Evolutionary conservation across 2,888 invertebrate genomes (phyloP).

Genomic region (Lottia gigantea): DNA sequence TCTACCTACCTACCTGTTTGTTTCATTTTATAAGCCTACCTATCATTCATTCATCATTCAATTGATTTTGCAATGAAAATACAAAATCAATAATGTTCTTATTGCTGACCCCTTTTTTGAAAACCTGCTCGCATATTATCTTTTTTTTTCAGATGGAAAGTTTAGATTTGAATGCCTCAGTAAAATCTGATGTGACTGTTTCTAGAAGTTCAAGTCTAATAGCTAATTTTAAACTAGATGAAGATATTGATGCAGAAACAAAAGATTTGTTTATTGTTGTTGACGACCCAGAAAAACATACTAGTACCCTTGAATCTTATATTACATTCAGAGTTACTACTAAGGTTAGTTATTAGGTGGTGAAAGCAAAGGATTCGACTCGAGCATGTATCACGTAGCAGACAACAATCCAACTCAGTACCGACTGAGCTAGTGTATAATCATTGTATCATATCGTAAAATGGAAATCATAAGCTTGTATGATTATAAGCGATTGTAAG

Average conservation of each 20-base stretch:
- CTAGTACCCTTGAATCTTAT: constrained; percentile 78
- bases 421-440: too few relatives aligned
- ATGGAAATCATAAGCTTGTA: too few relatives aligned
- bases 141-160: constrained; percentile 54
- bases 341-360: constrained; percentile 73
- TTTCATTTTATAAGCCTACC: background rate
- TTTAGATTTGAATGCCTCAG: constrained; percentile 59
- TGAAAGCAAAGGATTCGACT: too few relatives aligned
- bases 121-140: too few relatives aligned
- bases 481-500: too few relatives aligned
- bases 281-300: constrained; percentile 80
- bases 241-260: constrained; percentile 58
- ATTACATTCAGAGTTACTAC: constrained; percentile 79
- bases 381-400: too few relatives aligned
- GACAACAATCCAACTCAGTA: too few relatives aligned
- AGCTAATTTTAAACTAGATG: constrained; percentile 59
- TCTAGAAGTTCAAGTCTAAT: constrained; percentile 61
- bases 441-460: too few relatives aligned
- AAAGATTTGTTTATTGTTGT: constrained; percentile 76
- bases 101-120: too few relatives aligned
- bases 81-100: too few relatives aligned
- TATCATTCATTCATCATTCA: too few relatives aligned
- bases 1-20: too few relatives aligned
- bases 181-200: constrained; percentile 54
- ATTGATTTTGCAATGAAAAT: background rate